Evolutionary conservation across 2,888 invertebrate genomes (phyloP).

Genomic region (Parnassius glacialis): DNA sequence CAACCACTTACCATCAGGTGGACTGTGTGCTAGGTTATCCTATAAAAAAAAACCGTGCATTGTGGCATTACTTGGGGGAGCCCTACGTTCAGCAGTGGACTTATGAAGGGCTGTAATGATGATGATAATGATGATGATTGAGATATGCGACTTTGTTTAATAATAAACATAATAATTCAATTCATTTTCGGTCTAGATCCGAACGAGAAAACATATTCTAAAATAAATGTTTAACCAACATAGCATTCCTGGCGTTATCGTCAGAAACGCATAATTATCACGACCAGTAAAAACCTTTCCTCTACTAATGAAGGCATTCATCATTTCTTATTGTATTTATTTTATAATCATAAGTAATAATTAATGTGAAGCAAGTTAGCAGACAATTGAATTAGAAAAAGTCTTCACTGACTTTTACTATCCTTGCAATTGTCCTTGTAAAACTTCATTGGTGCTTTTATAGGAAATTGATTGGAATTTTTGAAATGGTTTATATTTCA

Average conservation of each 20-base stretch:
- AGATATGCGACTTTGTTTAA: too few relatives aligned
- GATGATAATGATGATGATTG: too few relatives aligned
- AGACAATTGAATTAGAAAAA: constrained; percentile 8
- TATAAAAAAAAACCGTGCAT: too few relatives aligned
- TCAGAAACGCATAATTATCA: not conserved
- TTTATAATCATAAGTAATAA: not conserved
- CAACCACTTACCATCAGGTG: too few relatives aligned
- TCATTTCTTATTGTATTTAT: constrained; percentile 3
- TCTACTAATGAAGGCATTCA: constrained; percentile 3
- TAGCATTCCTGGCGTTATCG: not conserved
- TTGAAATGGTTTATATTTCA: constrained; percentile 1
- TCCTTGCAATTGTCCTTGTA: not conserved
- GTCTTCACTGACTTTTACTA: constrained; percentile 2
- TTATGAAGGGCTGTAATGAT: too few relatives aligned
- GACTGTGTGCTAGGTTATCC: too few relatives aligned
- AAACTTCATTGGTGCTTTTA: too few relatives aligned
- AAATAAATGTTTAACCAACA: not conserved
- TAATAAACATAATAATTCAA: too few relatives aligned
- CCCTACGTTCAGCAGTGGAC: too few relatives aligned
- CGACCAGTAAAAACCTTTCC: not conserved
- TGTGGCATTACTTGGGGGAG: too few relatives aligned
- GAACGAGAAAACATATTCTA: not conserved
- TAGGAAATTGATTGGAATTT: too few relatives aligned
- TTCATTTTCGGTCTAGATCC: too few relatives aligned
- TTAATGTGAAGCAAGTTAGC: constrained; percentile 2